Percentiles rank a stretch among this genome's conserved stretches.
Conservation (phyloP, 1,140 invertebrate genomes). For the Ostrea edulis region DNA sequence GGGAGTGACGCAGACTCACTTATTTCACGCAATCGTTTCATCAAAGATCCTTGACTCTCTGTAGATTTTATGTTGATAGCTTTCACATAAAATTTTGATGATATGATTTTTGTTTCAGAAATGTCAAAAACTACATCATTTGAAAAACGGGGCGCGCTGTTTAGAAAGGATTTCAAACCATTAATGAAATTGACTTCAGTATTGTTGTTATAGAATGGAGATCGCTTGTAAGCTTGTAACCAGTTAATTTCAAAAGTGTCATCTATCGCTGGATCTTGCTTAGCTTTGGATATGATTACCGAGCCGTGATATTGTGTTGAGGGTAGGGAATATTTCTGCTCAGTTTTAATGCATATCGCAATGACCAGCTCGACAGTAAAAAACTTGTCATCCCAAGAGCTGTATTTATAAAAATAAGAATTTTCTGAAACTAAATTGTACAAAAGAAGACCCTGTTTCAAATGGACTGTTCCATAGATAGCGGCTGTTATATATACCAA, state of each 20-base stretch:
- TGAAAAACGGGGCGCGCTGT: slow-evolving; percentile 80
- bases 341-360: slow-evolving; percentile 35
- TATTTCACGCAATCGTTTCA: slow-evolving; percentile 63
- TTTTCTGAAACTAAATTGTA: slow-evolving; percentile 75
- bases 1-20: slow-evolving; percentile 52
- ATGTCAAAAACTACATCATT: slow-evolving; percentile 92
- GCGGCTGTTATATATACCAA: slow-evolving; percentile 90
- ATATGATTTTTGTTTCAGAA: slow-evolving; percentile 88
- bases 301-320: not conserved
- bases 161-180: slow-evolving; percentile 80
- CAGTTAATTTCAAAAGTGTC: slow-evolving; percentile 45
- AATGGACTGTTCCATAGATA: slow-evolving; percentile 90
- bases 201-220: not conserved
- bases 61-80: slow-evolving; percentile 50
- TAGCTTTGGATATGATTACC: slow-evolving; percentile 38
- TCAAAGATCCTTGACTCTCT: slow-evolving; percentile 57
- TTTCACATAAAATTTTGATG: slow-evolving; percentile 64
- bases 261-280: slow-evolving; percentile 41
- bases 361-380: slow-evolving; percentile 36
- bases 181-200: not conserved
- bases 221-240: slow-evolving; percentile 43
- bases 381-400: slow-evolving; percentile 15
- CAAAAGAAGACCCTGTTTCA: slow-evolving; percentile 91
- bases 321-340: slow-evolving; percentile 32
- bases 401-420: slow-evolving; percentile 71